These are phyloP conservation scores for Lynx canadensis DNA, from an alignment of 2,113 vertebrate genomes.

Conservation along the genomic window DNA sequence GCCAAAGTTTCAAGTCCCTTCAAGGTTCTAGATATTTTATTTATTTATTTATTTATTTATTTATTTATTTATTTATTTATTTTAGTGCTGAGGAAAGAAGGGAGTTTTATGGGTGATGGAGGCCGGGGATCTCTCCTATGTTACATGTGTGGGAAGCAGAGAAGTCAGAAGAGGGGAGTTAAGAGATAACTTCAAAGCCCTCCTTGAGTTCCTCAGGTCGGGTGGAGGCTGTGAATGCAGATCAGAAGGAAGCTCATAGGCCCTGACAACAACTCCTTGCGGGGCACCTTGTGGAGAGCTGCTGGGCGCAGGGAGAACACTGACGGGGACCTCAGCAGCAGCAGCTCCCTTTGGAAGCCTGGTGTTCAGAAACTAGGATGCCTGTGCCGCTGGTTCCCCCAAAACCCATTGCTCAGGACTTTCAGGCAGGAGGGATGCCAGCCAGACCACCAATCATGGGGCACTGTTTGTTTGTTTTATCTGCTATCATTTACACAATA, in stretches of 20 bases:
- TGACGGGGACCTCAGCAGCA: not conserved
- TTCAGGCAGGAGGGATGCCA: not conserved
- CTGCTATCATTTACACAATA: not conserved
- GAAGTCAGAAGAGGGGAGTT: not conserved
- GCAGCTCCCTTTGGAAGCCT: accelerated
- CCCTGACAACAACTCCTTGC: not conserved
- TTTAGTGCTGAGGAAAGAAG: not conserved
- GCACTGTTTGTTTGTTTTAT: not conserved
- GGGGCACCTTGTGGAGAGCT: not conserved
- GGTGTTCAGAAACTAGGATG: not conserved
- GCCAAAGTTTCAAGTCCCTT: not conserved
- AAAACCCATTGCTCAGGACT: not conserved
- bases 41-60: not conserved
- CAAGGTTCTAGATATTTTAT: not conserved
- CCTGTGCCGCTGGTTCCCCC: not conserved
- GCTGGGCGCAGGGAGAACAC: not conserved
- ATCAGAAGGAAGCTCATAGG: not conserved
- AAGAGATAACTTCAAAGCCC: not conserved
- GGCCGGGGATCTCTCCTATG: not conserved
- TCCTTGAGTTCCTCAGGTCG: too few species aligned
- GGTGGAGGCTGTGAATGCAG: not conserved
- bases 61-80: not conserved
- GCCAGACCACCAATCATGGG: not conserved
- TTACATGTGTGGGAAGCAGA: not conserved
- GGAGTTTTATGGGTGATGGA: not conserved